phyloP scores from a whole-genome alignment of 2,113 vertebrate species.

The Promerops cafer region DNA sequence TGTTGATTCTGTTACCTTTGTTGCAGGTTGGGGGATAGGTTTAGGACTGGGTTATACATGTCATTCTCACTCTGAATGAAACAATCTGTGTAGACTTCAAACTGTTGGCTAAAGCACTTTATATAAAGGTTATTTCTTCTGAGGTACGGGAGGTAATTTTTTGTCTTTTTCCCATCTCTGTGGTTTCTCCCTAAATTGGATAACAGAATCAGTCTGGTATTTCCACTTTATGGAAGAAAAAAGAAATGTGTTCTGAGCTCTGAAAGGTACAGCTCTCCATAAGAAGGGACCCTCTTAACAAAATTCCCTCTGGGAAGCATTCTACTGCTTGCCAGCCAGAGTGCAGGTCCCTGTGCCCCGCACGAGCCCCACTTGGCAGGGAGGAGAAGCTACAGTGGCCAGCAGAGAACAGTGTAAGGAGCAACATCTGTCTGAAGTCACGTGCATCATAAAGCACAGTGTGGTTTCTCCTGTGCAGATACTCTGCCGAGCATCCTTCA shows the following conservation, averaged over 20 bases:
- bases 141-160: background rate
- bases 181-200: background rate
- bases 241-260: background rate
- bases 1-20: background rate
- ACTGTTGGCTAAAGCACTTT: background rate
- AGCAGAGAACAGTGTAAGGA: background rate
- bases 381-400: background rate
- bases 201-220: background rate
- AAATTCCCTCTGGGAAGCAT: fast-evolving
- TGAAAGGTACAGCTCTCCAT: fast-evolving
- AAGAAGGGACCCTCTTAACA: background rate
- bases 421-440: background rate
- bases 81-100: background rate
- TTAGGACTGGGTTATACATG: background rate
- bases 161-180: background rate
- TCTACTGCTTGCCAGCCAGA: too few relatives aligned
- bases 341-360: fast-evolving
- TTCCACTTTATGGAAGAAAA: background rate
- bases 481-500: background rate
- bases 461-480: background rate
- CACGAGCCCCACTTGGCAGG: fast-evolving
- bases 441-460: fast-evolving
- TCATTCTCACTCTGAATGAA: background rate
- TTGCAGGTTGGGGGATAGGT: background rate
- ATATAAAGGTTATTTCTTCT: background rate